phyloP scores from a whole-genome alignment of 2,888 invertebrate species.

The Synanthedon tipuliformis region DNA sequence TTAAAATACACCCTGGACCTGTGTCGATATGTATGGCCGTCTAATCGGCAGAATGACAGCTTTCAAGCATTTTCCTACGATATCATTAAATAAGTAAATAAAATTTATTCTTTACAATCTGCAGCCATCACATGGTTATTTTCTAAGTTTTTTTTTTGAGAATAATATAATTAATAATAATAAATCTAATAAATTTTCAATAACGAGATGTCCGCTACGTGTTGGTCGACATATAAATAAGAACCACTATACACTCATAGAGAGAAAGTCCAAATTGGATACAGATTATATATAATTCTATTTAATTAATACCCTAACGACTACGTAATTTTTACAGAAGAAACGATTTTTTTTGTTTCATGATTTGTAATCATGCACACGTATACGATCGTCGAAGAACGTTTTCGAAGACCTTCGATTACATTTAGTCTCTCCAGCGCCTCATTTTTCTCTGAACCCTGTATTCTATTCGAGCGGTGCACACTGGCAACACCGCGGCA shows the following conservation, averaged over 20 bases:
- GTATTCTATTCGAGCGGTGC: constrained; percentile 45
- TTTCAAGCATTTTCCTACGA: constrained; percentile 57
- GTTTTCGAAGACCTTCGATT: constrained; percentile 48
- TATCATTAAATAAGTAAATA: constrained; percentile 51
- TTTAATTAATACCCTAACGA: constrained; percentile 57
- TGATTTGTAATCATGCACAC: constrained; percentile 66
- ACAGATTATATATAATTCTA: constrained; percentile 68
- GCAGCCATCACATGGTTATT: constrained; percentile 69
- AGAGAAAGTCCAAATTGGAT: constrained; percentile 69
- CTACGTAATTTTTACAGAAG: constrained; percentile 65
- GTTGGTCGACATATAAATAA: constrained; percentile 68
- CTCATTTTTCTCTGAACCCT: constrained; percentile 44
- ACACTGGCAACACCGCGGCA: constrained; percentile 13
- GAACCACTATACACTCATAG: constrained; percentile 70
- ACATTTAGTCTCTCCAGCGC: constrained; percentile 38
- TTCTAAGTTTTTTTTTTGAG: constrained; percentile 47
- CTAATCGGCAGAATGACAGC: constrained; percentile 38
- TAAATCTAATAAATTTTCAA: constrained; percentile 67
- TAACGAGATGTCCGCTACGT: constrained; percentile 66
- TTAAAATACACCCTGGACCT: constrained; percentile 40
- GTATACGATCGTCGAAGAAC: constrained; percentile 66
- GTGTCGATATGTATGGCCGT: constrained; percentile 43
- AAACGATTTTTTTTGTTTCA: constrained; percentile 55
- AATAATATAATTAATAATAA: constrained; percentile 50
- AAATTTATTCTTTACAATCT: constrained; percentile 57